Evolutionary conservation across 2,113 vertebrate species (phyloP), one percentile per base, ranked within the genome.

Genomic region (Felis chaus): DNA sequence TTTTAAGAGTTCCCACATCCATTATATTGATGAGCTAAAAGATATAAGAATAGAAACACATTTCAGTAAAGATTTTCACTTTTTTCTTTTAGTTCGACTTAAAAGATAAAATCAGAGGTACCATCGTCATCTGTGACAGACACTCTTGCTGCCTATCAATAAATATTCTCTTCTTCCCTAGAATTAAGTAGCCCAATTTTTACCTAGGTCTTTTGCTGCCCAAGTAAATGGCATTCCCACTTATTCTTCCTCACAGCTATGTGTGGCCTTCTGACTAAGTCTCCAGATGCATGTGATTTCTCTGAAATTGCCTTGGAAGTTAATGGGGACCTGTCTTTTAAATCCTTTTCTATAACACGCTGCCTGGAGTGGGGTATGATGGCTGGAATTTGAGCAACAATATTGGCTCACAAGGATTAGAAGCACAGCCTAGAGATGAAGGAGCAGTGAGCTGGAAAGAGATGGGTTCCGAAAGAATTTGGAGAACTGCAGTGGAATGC

Each of bases 11-110:
- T 92, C 94, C 33, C 11, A 89, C 4, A 66, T n/a, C 27, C 29
- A 63, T 65, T 91, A 83, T 78, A 79, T 61, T 93, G 15, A 79
- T 88, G 94, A 85, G 31, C 16, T 89, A 91, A 89, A 74, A 88
- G 48, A 83, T n/a, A 55, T 2, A 7, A 73, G 23, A 95, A 88
- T 45, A 88, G 15, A 91, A 88, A 78, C 2, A 89, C 11, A 68
- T 55, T 80, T 85, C 76, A 65, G 3, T 33, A 76, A 96, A 92
- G 23, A 90, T 71, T 76, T 82, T 79, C 9, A 61, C 9, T 53
- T 78, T 81, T 23, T 57, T 29, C 1, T n/a, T 29, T 83, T 50
- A 16, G 7, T 41, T 84, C 16, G 81, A 71, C 1, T n/a, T 84
- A 50, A 84, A 91, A 14, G 33, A 82, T 63, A 92, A 93, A 91